Evolutionary conservation across 2,797 vertebrate genomes (phyloP), one percentile per base, ranked within the genome.

Genomic region (Sebastes vulpes): DNA sequence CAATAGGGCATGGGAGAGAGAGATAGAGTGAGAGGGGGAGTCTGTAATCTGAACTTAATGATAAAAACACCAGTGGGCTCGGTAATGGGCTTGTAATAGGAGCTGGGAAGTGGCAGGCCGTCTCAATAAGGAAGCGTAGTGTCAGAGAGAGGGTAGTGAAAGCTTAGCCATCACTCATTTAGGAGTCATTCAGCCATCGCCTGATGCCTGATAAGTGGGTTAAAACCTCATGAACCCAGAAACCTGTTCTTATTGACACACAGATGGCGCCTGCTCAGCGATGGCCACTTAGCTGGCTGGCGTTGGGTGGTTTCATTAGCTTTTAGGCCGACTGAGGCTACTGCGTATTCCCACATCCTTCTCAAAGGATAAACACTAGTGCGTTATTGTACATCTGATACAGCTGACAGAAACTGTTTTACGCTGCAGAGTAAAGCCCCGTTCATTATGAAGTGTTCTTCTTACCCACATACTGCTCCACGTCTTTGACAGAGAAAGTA

Each of bases 401-500:
- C 72, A 78, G 66, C 69, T 29, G 20, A 60, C 2, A 2, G 54
- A 10, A 28, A 63, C 59, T 21, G 57, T 73, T 81, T 69, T 11
- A 66, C 9, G 3, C 54, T 4, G 21, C 31, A 58, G n/a, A 59
- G 56, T 58, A 4, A 29, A 63, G 18, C 6, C 16, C n/a, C 1
- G 54, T 28, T 72, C 14, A n/a, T 74, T n/a, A 20, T 20, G 4
- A 70, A 38, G n/a, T 5, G 23, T 80, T 28, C 97, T 96, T 96
- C 97, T 96, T 96, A 99, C 99, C 99, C 68, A 99, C 98, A 75
- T 98, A 98, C 83, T 95, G 97, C 95, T 99, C 97, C 94, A 99
- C 99, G 79, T 99, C 97, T 91, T 90, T 96, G 85, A 99, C 97
- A 0, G 98, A 98, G 91, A 99, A 99, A 10, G 96, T 95, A 10